Evolutionary conservation across 2,888 invertebrate species (phyloP), one percentile per base, ranked within the genome.

Genomic region (Xestia xanthographa): DNA sequence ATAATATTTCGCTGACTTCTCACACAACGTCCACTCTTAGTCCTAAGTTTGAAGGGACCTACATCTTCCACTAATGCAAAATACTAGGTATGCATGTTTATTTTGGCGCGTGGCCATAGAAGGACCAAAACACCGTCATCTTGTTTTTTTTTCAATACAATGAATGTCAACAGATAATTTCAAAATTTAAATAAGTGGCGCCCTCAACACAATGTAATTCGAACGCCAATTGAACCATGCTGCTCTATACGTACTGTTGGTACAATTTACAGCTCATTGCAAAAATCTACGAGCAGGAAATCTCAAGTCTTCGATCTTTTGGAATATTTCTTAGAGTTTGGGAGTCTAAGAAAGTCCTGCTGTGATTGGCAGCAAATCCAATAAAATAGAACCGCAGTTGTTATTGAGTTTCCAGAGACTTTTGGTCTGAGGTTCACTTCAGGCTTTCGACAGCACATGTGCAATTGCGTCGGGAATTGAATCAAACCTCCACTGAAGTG

Each of bases 361-460:
- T 38, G 67, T 68, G 56, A 86, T 66, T 78, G 69, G 22, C 43
- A 26, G 65, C 22, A 45, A 75, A 77, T 77, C 41, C 48, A 77
- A 86, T 75, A 77, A 86, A 48, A 68, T 43, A 50, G 76, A 72
- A 71, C 53, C 60, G n/a, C 17, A 20, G 11, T 65, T 76, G 38
- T 72, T 84, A 66, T 77, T 45, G 75, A 74, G 43, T 77, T 73
- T 72, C 34, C 20, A 56, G 29, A 65, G 41, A 62, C 48, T 60
- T 45, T 71, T 56, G 12, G 26, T 58, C 9, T 34, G 68, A 50
- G 22, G 65, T 71, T 45, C 12, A 45, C 43, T 38, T 60, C 26
- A 56, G 48, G 14, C 38, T 63, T 75, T 75, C 34, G 84, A 67
- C 34, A 38, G 56, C 17, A 65, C 22, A n/a, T 26, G 68, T 83